phyloP scores from a whole-genome alignment of 2,888 invertebrate genomes.

The Athalia cordata region DNA sequence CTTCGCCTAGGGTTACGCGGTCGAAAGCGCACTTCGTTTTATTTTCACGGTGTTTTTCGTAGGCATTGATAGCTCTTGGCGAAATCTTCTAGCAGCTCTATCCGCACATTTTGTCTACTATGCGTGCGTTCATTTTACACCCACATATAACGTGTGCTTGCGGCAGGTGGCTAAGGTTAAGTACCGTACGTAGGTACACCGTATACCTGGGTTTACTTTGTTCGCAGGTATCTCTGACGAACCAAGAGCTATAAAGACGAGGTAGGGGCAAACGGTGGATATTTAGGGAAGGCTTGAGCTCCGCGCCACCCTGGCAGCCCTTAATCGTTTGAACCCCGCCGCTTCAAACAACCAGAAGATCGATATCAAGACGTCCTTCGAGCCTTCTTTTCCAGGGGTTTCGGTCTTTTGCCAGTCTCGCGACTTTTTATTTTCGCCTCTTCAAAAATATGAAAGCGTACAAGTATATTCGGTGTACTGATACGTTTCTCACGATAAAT shows the following conservation, averaged over 20 bases:
- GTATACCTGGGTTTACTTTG: constrained; percentile 2
- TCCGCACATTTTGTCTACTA: not conserved
- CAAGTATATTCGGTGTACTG: too few species aligned
- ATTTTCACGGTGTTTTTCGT: constrained; percentile 29
- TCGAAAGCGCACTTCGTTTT: constrained; percentile 19
- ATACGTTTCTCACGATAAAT: too few species aligned
- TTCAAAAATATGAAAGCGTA: constrained; percentile 2
- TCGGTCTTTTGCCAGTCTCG: constrained; percentile 28
- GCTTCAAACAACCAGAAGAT: constrained; percentile 38
- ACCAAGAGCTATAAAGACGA: constrained; percentile 35
- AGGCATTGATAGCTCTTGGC: constrained; percentile 24
- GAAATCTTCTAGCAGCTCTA: not conserved
- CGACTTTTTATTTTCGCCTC: constrained; percentile 8
- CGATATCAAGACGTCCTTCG: constrained; percentile 39
- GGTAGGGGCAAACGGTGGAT: constrained; percentile 24
- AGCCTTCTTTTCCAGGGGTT: constrained; percentile 7
- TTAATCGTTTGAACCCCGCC: constrained; percentile 41
- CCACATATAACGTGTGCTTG: not conserved
- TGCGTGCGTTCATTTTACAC: too few species aligned
- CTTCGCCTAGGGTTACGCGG: constrained; percentile 9
- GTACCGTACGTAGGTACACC: constrained; percentile 6
- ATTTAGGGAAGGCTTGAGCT: constrained; percentile 38
- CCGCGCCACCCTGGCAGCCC: constrained; percentile 21
- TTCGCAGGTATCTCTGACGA: constrained; percentile 38
- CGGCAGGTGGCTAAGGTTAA: constrained; percentile 28